These are phyloP conservation scores for Gymnocheta viridis DNA, from an alignment of 2,888 invertebrate species.

Conservation along the genomic window DNA sequence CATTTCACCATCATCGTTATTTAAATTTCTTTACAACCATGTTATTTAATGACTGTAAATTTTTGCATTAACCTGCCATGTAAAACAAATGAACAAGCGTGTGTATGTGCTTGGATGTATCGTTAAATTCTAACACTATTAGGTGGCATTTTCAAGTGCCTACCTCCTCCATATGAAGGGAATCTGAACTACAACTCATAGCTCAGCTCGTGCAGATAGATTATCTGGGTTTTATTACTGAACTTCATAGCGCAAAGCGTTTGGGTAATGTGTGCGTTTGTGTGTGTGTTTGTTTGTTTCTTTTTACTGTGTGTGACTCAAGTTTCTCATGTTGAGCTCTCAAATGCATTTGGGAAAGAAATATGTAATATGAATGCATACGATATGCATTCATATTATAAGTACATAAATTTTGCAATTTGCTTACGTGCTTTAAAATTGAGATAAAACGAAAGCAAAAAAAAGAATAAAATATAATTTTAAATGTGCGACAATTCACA, in stretches of 20 bases:
- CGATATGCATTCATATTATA: constrained; percentile 49
- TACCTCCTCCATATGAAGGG: constrained; percentile 35
- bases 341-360: constrained; percentile 36
- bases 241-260: constrained; percentile 12
- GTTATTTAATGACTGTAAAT: constrained; percentile 67
- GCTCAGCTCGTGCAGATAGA: constrained; percentile 39
- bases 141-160: constrained; percentile 52
- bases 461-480: constrained; percentile 10
- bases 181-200: background rate
- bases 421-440: constrained; percentile 59
- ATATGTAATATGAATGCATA: constrained; percentile 21
- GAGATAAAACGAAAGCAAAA: constrained; percentile 46
- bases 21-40: constrained; percentile 18
- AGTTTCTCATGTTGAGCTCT: constrained; percentile 42
- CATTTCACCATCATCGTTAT: background rate
- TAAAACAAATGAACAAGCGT: constrained; percentile 7
- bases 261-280: background rate
- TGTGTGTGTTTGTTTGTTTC: background rate
- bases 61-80: constrained; percentile 31
- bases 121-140: constrained; percentile 52
- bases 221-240: constrained; percentile 37
- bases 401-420: constrained; percentile 66
- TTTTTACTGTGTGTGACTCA: background rate
- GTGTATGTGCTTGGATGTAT: background rate
- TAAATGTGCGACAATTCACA: constrained; percentile 49